A percentile compares a stretch with the other conserved stretches of the same genome.
Conservation (phyloP, 2,797 vertebrate species). For the Labeo calbasu region DNA sequence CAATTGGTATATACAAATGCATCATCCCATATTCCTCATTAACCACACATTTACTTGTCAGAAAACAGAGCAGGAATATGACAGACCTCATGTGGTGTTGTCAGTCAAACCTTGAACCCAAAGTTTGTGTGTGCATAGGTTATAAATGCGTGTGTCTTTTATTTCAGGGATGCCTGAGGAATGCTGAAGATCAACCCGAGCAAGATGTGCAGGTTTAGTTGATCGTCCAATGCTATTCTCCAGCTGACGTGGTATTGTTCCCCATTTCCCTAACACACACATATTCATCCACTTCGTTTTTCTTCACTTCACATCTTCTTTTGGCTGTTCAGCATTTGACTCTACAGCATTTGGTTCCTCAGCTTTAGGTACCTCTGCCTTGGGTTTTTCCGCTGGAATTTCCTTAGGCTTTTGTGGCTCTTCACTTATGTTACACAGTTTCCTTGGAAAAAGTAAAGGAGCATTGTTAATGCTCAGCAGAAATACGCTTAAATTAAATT, state of each 20-base stretch:
- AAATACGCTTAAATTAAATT: background rate
- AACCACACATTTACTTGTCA: slow-evolving; percentile 7
- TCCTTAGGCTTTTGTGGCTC: slow-evolving; percentile 29
- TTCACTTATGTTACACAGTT: slow-evolving; percentile 59
- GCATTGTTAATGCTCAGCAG: background rate
- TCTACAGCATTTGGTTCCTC: background rate
- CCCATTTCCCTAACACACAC: background rate
- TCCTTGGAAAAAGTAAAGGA: slow-evolving; percentile 56
- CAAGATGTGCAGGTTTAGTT: slow-evolving; percentile 22
- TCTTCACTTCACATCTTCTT: background rate
- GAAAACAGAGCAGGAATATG: background rate
- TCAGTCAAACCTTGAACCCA: background rate
- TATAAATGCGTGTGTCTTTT: background rate
- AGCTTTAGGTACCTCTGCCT: background rate
- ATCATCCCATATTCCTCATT: background rate
- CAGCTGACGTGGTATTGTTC: background rate
- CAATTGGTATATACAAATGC: background rate
- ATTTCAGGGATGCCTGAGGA: background rate
- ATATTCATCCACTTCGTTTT: background rate
- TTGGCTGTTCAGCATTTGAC: background rate
- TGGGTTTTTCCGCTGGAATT: background rate
- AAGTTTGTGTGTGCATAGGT: background rate
- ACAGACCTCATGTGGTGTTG: background rate
- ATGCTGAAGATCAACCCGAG: slow-evolving; percentile 26
- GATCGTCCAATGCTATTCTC: background rate